A percentile compares a stretch with the other conserved stretches of the same genome.
These are phyloP conservation scores for Anguilla anguilla DNA, from an alignment of 2,797 vertebrate genomes.

Conservation along the genomic window DNA sequence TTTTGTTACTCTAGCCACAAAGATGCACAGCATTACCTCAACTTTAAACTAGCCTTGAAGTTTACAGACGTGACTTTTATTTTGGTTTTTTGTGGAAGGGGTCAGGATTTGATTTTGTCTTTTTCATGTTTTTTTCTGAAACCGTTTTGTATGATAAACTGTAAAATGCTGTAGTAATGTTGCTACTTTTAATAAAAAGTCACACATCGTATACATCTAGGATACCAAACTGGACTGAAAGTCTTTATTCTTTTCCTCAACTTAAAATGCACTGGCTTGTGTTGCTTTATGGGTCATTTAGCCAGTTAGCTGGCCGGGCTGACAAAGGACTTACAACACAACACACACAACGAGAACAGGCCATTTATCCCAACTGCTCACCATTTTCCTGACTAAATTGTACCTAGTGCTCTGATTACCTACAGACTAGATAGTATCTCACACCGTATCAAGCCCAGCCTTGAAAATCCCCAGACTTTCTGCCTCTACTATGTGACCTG, in stretches of 20 bases:
- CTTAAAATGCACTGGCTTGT: background rate
- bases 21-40: constrained; percentile 23
- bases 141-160: constrained; percentile 11
- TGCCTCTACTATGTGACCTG: too few relatives aligned
- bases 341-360: too few relatives aligned
- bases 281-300: background rate
- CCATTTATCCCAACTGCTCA: too few relatives aligned
- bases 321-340: too few relatives aligned
- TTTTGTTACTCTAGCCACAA: constrained; percentile 21
- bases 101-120: background rate
- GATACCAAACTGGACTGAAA: constrained; percentile 5
- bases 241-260: background rate
- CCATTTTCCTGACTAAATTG: too few relatives aligned
- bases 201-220: background rate
- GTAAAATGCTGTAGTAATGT: constrained; percentile 18
- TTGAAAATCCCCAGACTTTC: too few relatives aligned
- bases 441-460: too few relatives aligned
- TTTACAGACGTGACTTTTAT: constrained; percentile 15
- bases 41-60: constrained; percentile 21
- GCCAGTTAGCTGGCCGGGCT: background rate
- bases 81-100: background rate
- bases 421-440: too few relatives aligned
- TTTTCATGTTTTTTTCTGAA: background rate
- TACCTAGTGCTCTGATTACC: too few relatives aligned
- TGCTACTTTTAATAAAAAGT: constrained; percentile 23